Conservation (phyloP, 2,888 invertebrate genomes). For the Athalia cordata region DNA sequence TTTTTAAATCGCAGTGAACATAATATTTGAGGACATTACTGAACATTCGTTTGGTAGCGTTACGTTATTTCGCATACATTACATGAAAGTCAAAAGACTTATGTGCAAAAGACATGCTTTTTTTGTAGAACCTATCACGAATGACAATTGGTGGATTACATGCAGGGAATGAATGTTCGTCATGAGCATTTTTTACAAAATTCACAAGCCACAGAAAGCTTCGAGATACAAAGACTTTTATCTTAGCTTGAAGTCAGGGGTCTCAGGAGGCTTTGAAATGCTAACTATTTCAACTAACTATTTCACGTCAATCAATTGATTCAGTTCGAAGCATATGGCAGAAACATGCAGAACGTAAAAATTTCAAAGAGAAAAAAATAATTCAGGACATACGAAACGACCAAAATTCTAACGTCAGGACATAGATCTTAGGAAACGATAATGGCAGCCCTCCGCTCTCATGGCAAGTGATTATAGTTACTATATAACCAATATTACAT, state of each 20-base stretch:
- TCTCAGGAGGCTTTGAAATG: slow-evolving; percentile 20
- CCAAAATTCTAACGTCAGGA: slow-evolving; percentile 10
- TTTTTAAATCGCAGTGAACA: slow-evolving; percentile 12
- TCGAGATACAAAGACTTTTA: background rate
- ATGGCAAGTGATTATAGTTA: slow-evolving; percentile 13
- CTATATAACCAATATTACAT: background rate
- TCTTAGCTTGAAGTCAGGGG: background rate
- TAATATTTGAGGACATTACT: slow-evolving; percentile 28
- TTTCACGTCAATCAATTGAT: background rate
- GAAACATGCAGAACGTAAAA: slow-evolving; percentile 16
- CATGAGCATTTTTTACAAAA: no score
- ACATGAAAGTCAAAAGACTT: slow-evolving; percentile 11
- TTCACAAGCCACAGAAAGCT: no score
- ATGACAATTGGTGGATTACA: slow-evolving; percentile 8
- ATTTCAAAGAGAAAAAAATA: slow-evolving; percentile 1
- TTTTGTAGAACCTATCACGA: background rate
- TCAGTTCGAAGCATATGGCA: slow-evolving; percentile 11
- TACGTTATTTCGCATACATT: slow-evolving; percentile 7
- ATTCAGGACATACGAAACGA: slow-evolving; percentile 7
- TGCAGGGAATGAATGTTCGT: no score
- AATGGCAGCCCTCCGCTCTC: slow-evolving; percentile 26
- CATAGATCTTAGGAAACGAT: background rate
- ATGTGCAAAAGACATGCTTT: background rate
- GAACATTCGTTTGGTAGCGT: slow-evolving; percentile 1
- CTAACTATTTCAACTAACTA: background rate